Conservation (phyloP, 2,113 vertebrate genomes). For the Rhea americana region DNA sequence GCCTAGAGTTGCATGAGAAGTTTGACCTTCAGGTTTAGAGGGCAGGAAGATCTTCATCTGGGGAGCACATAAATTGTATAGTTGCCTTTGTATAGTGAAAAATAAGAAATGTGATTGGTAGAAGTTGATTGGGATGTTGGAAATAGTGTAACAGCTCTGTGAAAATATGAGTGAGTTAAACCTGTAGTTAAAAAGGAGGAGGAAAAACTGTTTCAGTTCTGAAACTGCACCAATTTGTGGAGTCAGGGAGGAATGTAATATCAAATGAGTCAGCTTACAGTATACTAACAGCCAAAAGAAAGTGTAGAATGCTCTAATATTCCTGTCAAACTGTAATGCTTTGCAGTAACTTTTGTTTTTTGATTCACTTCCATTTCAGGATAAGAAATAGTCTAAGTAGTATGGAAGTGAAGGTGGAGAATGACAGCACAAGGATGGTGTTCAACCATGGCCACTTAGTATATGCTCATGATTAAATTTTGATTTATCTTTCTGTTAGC, state of each 20-base stretch:
- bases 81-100: not conserved
- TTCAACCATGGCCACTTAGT: not conserved
- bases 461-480: not conserved
- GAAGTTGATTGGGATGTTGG: not conserved
- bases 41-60: not conserved
- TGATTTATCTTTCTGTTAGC: not conserved
- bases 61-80: not conserved
- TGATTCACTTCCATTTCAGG: too few species aligned
- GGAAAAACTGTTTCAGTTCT: not conserved
- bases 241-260: not conserved
- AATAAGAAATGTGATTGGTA: not conserved
- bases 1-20: not conserved
- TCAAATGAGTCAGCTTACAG: not conserved
- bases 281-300: accelerated
- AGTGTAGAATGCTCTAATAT: not conserved
- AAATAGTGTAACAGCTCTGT: not conserved
- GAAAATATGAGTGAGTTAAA: not conserved
- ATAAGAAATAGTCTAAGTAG: not conserved
- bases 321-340: not conserved
- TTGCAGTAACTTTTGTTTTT: not conserved
- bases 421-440: not conserved
- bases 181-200: not conserved
- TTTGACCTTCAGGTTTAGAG: not conserved
- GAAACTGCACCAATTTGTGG: not conserved
- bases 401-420: not conserved